phyloP scores from a whole-genome alignment of 30 jellyfish, hydroid and myxozoan species.

The Hydra vulgaris region DNA sequence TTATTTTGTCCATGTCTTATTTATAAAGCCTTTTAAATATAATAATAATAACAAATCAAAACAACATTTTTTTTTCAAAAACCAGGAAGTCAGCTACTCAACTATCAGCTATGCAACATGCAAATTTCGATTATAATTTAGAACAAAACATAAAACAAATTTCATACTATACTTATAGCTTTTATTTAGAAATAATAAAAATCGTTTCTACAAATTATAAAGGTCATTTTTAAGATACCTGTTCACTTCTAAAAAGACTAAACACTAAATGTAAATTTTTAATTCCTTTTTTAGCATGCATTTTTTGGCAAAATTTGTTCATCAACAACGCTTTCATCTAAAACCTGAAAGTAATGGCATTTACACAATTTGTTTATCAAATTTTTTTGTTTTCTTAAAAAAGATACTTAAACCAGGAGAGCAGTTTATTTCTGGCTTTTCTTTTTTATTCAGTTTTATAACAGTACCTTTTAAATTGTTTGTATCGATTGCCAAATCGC shows the following conservation, averaged over 20 bases:
- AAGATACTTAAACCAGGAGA: background rate
- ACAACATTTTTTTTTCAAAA: no score
- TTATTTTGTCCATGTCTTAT: background rate
- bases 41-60: background rate
- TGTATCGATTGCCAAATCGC: background rate
- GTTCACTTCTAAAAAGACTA: background rate
- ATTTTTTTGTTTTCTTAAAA: background rate
- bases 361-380: no score
- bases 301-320: background rate
- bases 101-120: no score
- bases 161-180: background rate
- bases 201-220: background rate
- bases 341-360: background rate
- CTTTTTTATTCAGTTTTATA: background rate
- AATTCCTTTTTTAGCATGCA: background rate
- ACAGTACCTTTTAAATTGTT: background rate
- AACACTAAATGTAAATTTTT: background rate
- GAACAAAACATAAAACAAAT: background rate
- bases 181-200: background rate
- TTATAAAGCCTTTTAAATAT: no score
- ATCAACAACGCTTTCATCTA: background rate
- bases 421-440: background rate
- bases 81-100: background rate
- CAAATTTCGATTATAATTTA: background rate
- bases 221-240: background rate